phyloP scores from a whole-genome alignment of 2,888 invertebrate genomes.

The Macrosoma leucophasiata region DNA sequence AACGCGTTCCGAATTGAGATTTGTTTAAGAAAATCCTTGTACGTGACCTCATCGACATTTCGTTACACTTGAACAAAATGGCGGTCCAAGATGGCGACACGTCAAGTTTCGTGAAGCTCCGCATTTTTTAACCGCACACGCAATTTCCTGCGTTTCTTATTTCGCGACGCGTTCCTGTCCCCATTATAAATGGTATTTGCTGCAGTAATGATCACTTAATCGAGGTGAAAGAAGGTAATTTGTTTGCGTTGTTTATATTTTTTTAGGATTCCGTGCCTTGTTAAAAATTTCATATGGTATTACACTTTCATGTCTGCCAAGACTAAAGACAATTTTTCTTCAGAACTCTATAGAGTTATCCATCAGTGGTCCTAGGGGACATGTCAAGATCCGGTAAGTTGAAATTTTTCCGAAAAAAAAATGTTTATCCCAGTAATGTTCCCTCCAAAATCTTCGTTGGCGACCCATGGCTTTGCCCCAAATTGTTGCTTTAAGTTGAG shows the following conservation, averaged over 20 bases:
- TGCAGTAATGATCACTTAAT: constrained; percentile 62
- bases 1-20: constrained; percentile 34
- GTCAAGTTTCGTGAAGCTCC: constrained; percentile 48
- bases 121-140: constrained; percentile 49
- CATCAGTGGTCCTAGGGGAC: no score
- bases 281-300: no score
- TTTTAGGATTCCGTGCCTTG: no score
- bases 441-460: no score
- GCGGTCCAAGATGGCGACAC: constrained; percentile 50
- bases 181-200: constrained; percentile 55
- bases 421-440: no score
- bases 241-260: constrained; percentile 33
- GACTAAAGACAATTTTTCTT: no score
- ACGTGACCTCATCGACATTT: constrained; percentile 59
- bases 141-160: constrained; percentile 58
- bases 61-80: constrained; percentile 50
- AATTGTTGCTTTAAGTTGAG: no score
- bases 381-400: no score
- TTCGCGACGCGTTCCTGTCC: constrained; percentile 39
- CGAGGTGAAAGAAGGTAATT: constrained; percentile 58
- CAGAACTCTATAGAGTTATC: no score
- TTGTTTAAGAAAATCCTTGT: constrained; percentile 51
- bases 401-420: no score
- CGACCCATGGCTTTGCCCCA: no score
- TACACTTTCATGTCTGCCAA: no score